These are phyloP conservation scores for Chesias legatella DNA, from an alignment of 2,888 invertebrate species.

Conservation along the genomic window DNA sequence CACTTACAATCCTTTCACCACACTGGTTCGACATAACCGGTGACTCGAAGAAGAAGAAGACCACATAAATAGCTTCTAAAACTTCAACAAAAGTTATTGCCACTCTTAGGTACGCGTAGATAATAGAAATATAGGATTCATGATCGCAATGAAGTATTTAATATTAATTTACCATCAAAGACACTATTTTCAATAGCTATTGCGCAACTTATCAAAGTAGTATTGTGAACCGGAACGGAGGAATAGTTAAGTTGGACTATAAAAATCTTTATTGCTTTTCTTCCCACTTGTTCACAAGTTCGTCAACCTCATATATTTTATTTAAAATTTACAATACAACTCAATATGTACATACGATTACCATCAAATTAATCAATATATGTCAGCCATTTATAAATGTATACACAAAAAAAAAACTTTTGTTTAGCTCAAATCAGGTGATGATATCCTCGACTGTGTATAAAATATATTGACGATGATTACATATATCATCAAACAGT, in stretches of 20 bases:
- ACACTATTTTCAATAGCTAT: slow-evolving; percentile 30
- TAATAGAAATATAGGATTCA: too few relatives aligned
- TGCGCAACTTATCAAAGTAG: slow-evolving; percentile 38
- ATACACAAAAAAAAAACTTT: slow-evolving; percentile 9
- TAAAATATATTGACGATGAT: too few relatives aligned
- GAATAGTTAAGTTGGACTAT: slow-evolving; percentile 55
- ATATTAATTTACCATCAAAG: slow-evolving; percentile 26
- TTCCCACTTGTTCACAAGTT: slow-evolving; percentile 64
- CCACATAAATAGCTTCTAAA: too few relatives aligned
- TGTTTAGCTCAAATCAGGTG: slow-evolving; percentile 10
- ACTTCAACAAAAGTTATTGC: too few relatives aligned
- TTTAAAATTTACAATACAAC: slow-evolving; percentile 64
- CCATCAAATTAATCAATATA: slow-evolving; percentile 62
- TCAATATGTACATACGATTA: slow-evolving; percentile 71
- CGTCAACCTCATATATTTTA: slow-evolving; percentile 61
- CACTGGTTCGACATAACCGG: too few relatives aligned
- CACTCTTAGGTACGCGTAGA: too few relatives aligned
- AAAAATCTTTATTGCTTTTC: slow-evolving; percentile 71
- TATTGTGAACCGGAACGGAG: slow-evolving; percentile 48
- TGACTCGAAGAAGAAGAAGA: too few relatives aligned
- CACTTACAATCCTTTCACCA: too few relatives aligned
- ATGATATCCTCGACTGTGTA: not conserved
- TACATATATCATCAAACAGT: too few relatives aligned
- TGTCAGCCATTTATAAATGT: slow-evolving; percentile 21
- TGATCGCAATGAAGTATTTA: slow-evolving; percentile 1